Conservation (phyloP, 2,113 vertebrate species). For the Coturnix japonica region DNA sequence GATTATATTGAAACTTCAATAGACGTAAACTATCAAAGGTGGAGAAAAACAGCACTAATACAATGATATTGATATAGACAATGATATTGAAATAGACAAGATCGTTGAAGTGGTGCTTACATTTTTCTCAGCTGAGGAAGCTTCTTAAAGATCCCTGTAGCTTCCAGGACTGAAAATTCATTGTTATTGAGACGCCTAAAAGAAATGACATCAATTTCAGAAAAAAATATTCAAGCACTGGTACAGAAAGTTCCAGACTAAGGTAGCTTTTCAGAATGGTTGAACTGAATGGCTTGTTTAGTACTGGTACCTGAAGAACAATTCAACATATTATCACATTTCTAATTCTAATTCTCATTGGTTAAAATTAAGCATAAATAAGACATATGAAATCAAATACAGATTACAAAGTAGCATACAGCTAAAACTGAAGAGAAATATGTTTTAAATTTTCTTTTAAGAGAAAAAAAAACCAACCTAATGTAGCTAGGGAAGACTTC, state of each 20-base stretch:
- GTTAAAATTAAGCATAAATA: not conserved
- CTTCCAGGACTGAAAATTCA: constrained; percentile 95
- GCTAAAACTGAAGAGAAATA: not conserved
- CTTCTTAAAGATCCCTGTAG: constrained; percentile 97
- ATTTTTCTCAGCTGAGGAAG: constrained; percentile 97
- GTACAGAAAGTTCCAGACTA: not conserved
- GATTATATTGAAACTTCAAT: constrained; percentile 3
- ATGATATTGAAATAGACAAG: not conserved
- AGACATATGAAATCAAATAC: not conserved
- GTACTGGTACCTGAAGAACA: not conserved
- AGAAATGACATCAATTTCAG: constrained; percentile 20
- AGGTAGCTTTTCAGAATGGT: not conserved
- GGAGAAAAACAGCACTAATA: not conserved
- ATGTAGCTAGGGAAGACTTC: not conserved
- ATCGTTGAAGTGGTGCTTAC: constrained; percentile 79
- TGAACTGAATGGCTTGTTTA: not conserved
- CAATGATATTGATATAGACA: not conserved
- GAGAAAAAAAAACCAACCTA: not conserved
- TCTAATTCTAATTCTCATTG: not conserved
- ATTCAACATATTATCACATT: not conserved
- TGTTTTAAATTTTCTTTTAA: not conserved
- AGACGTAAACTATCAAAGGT: not conserved
- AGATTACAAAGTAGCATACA: not conserved
- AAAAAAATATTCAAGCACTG: not conserved
- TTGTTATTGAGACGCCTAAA: constrained; percentile 96